These are phyloP conservation scores for Cyprinodon diabolis DNA, from an alignment of 2,797 vertebrate species.

Conservation along the genomic window DNA sequence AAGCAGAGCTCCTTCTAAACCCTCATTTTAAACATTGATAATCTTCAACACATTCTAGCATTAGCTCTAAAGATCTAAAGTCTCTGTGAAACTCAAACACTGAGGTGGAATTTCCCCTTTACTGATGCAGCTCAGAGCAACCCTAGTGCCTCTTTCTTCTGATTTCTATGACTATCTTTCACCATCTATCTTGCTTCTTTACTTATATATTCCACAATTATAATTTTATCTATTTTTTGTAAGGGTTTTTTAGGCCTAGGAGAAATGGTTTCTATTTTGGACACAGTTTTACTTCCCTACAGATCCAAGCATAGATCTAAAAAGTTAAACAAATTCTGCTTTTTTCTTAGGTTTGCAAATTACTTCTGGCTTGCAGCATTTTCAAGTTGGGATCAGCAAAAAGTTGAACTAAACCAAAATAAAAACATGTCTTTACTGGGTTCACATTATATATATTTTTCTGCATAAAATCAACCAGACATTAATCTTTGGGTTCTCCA, in stretches of 20 bases:
- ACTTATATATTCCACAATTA: constrained; percentile 20
- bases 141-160: constrained; percentile 41
- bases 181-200: constrained; percentile 8
- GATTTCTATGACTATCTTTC: constrained; percentile 17
- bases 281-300: constrained; percentile 14
- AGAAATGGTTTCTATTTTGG: constrained; percentile 29
- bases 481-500: constrained; percentile 20
- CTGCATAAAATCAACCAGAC: constrained; percentile 8
- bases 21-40: constrained; percentile 41
- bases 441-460: constrained; percentile 9
- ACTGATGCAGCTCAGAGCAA: constrained; percentile 40
- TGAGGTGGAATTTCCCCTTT: constrained; percentile 74
- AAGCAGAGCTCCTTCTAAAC: constrained; percentile 41
- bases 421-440: constrained; percentile 8
- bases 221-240: background rate
- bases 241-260: background rate
- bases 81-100: constrained; percentile 59
- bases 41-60: constrained; percentile 41
- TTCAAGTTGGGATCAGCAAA: constrained; percentile 15
- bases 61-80: constrained; percentile 53
- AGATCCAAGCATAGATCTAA: constrained; percentile 16
- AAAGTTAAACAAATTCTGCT: constrained; percentile 17
- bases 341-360: constrained; percentile 42
- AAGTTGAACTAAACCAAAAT: constrained; percentile 12
- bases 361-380: constrained; percentile 5